Evolutionary conservation across 2,888 invertebrate genomes (phyloP), one percentile per base, ranked within the genome.

Genomic region (Magallana nippona): DNA sequence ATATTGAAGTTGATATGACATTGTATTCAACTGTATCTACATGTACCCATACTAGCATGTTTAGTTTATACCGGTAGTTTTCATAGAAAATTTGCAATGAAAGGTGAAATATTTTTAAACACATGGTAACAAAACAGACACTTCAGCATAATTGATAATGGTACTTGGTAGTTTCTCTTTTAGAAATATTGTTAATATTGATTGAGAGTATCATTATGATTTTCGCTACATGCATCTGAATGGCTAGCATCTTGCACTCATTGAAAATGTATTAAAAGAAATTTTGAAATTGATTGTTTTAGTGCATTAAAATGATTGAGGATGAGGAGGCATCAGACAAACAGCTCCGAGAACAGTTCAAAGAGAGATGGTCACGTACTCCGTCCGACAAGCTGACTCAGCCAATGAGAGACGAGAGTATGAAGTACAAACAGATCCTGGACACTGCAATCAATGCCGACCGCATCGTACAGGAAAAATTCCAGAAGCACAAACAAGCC

Each of bases 251-350:
- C 60, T 10, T 60, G 19, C n/a, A 5, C 19, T n/a, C 5, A 19
- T 10, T 60, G 5, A 60, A 60, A 1, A 60, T 19, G 5, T 32
- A 15, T 71, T 2, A 1, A 71, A 78, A n/a, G 17, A 19, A n/a
- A 44, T 78, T 55, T 44, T 44, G 8, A 15, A 60, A 10, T 83
- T 44, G 8, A 44, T 44, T 8, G n/a, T 89, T 88, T n/a, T 90
- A 95, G 94, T 92, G 94, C 55, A 92, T 93, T 10, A 93, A 93
- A 58, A 89, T 98, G 96, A 95, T 99, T 90, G 96, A 96, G 91
- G 99, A 99, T 94, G 99, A 99, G 95, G 96, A 96, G 89, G 96
- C 97, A 89, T 97, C 98, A 1, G 99, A 99, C 94, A 96, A 96
- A 91, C 96, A 97, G 92, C 95, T 99, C 89, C 96, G 97, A 85